Percentiles rank a stretch among this genome's conserved stretches.
phyloP scores from a whole-genome alignment of 2,797 vertebrate species.

The Acipenser oxyrinchus region DNA sequence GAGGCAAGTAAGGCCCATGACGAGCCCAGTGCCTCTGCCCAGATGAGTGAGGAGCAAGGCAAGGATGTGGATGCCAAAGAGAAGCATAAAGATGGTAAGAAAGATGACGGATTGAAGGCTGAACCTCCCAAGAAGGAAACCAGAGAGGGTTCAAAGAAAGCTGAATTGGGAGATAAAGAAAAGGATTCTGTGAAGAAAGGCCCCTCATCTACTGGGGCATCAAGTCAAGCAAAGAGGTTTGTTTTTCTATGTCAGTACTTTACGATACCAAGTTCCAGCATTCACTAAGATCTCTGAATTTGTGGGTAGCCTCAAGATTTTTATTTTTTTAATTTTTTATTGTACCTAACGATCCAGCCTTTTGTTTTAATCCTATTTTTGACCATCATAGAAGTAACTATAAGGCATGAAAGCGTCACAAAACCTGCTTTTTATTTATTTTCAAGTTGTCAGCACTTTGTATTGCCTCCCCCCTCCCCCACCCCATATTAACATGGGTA shows the following conservation, averaged over 20 bases:
- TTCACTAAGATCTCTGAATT: conserved; percentile 92
- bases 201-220: conserved; percentile 92
- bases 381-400: conserved; percentile 76
- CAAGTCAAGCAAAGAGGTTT: conserved; percentile 99
- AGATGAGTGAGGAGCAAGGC: conserved; percentile 81
- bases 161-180: conserved; percentile 97
- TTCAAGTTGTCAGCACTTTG: conserved; percentile 76
- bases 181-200: conserved; percentile 99
- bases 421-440: conserved; percentile 74
- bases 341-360: conserved; percentile 88
- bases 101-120: conserved; percentile 82
- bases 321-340: conserved; percentile 71
- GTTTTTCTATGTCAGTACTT: conserved; percentile 99
- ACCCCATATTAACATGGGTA: conserved; percentile 77
- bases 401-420: conserved; percentile 49
- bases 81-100: conserved; percentile 92
- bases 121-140: conserved; percentile 87
- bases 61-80: conserved; percentile 76
- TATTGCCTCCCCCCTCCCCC: conserved; percentile 64
- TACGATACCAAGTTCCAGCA: conserved; percentile 97
- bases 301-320: conserved; percentile 97
- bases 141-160: conserved; percentile 93
- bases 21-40: conserved; percentile 76
- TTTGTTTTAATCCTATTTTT: conserved; percentile 68
- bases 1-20: conserved; percentile 88